Evolutionary conservation across 2,888 invertebrate species (phyloP), one percentile per base, ranked within the genome.

Genomic region (Drosophila prostipennis): DNA sequence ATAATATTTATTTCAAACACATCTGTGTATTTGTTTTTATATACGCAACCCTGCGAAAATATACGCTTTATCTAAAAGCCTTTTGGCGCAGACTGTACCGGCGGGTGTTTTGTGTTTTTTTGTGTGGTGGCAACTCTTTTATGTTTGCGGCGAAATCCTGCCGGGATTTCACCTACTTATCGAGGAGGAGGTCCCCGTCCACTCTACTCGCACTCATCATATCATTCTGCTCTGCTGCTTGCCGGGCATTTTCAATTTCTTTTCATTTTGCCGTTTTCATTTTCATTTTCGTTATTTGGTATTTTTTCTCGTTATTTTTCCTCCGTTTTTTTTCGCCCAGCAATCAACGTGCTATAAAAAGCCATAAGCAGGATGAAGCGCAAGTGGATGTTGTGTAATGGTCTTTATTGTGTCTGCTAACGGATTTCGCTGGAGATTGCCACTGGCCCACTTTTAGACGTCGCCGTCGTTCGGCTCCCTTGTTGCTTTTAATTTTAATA

Each of bases 331-430:
- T 43, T 64, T 73, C 49, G 39, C 53, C 67, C 72, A 65, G 72
- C 74, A 72, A 74, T 72, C 72, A 72, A 64, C 71, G 73, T 53
- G 55, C 64, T 56, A 71, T 72, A 72, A 71, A 71, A 71, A 72
- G 73, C 71, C 71, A 52, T 72, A 56, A 58, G 74, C 54, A 57
- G 74, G 65, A 72, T 6, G 61, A 45, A 39, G 55, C 26, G 29
- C 40, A 32, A 34, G 68, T 51, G 59, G 58, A 34, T 42, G 52
- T 58, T 70, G 70, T 61, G 72, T 72, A 70, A 72, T 70, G 68
- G 68, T 58, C 74, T 74, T 61, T 74, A 74, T 74, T 72, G 72
- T 74, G 72, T 74, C 72, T 72, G 72, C 67, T 72, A 74, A 72
- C 72, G 72, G 74, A 67, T 74, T 72, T 72, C 54, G 39, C 49